Evolutionary conservation across 2,888 invertebrate genomes (phyloP), one percentile per base, ranked within the genome.

Genomic region (Helleia helle): DNA sequence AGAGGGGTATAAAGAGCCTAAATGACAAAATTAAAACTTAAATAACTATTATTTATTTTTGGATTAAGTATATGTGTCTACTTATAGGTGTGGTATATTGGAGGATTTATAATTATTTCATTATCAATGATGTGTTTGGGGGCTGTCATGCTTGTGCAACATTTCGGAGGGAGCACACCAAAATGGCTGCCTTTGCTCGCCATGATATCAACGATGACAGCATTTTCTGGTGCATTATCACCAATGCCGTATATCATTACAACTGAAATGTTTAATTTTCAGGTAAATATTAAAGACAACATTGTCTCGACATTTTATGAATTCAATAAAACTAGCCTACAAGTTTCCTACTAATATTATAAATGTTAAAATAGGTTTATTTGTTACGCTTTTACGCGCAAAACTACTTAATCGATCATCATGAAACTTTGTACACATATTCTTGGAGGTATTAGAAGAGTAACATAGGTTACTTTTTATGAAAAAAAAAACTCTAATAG

Each of bases 231-330:
- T 9, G 70, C 62, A 0, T 47, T 68, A 0, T 52, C 61, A 1
- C 59, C 67, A 0, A 36, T 68, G 2, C 70, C 70, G 0, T 68
- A 59, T 6, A 52, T 71, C 12, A 52, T 71, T 4, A 62, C 69
- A 62, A 50, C 71, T 1, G 71, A 71, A 41, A 56, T 65, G 47
- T 69, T 71, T 13, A 63, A 59, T 47, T 68, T 69, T 18, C 70
- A 69, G 49, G 71, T 65, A 30, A 50, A 44, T 34, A 38, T 11
- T 7, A 4, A 1, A 11, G 9, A 7, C n/a, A n/a, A n/a, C n/a
- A n/a, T n/a, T n/a, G n/a, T n/a, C n/a, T n/a, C n/a, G n/a, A n/a
- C 12, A n/a, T 24, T 22, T 13, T 22, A 13, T 7, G 13, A n/a
- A 14, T n/a, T n/a, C n/a, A n/a, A n/a, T n/a, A n/a, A n/a, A 17